Conservation (phyloP, 2,113 vertebrate genomes). For the Sebastes fasciatus region DNA sequence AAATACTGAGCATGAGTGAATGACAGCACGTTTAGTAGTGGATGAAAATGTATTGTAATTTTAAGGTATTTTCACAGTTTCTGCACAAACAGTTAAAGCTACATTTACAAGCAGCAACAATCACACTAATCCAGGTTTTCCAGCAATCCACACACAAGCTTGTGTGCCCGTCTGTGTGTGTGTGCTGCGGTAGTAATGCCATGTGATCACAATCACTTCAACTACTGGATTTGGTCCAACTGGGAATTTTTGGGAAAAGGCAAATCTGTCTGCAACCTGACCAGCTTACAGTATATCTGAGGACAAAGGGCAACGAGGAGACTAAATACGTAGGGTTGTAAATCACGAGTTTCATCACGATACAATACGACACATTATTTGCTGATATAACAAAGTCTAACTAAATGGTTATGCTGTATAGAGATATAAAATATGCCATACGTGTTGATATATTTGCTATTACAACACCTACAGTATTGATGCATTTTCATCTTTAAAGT, state of each 20-base stretch:
- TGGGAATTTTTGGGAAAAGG: conserved; percentile 18
- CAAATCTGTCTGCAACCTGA: conserved; percentile 38
- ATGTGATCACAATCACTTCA: conserved; percentile 28
- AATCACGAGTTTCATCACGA: no score
- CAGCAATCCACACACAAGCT: conserved; percentile 2
- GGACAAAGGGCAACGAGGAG: not conserved
- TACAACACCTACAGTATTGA: no score
- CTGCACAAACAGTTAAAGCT: not conserved
- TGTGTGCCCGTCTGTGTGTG: not conserved
- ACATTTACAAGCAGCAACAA: not conserved
- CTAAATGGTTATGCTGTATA: no score
- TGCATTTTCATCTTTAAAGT: no score
- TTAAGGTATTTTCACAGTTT: not conserved
- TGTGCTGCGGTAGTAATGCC: not conserved
- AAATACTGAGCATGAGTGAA: conserved; percentile 1
- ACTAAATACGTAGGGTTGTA: not conserved
- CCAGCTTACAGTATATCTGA: not conserved
- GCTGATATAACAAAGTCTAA: no score
- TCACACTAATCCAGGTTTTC: conserved; percentile 34
- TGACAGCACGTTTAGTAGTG: not conserved
- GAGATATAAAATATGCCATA: no score
- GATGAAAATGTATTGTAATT: not conserved
- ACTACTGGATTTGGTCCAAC: conserved; percentile 28
- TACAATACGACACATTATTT: no score
- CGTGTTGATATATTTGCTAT: no score